Percentiles rank a stretch among this genome's conserved stretches.
Conservation (phyloP, 2,888 invertebrate species). For the Podabrus alpinus region DNA sequence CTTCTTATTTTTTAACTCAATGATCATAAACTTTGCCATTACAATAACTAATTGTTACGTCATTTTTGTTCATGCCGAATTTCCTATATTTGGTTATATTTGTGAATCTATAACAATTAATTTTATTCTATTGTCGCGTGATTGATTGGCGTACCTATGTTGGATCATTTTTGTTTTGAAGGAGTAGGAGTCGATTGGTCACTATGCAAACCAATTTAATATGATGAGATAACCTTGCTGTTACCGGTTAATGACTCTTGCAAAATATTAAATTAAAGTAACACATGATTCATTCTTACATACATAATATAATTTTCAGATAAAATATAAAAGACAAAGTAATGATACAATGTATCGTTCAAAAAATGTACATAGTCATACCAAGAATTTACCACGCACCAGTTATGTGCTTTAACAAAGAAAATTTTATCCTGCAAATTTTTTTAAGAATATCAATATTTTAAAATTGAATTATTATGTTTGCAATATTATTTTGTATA, state of each 20-base stretch:
- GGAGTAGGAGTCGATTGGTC: constrained; percentile 10
- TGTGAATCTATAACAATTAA: not conserved
- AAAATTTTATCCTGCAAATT: too few relatives aligned
- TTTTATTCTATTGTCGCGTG: not conserved
- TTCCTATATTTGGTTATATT: not conserved
- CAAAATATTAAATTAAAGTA: constrained; percentile 27
- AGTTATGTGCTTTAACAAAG: too few relatives aligned
- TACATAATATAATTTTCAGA: not conserved
- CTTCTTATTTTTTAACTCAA: not conserved
- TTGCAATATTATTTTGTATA: too few relatives aligned
- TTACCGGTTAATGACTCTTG: constrained; percentile 29
- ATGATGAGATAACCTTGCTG: constrained; percentile 17
- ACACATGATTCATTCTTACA: not conserved
- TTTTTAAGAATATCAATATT: too few relatives aligned
- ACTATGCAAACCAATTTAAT: constrained; percentile 6
- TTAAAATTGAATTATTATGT: too few relatives aligned
- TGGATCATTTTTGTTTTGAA: not conserved
- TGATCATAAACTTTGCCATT: not conserved
- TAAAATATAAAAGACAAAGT: not conserved
- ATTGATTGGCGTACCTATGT: not conserved
- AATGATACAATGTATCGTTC: not conserved
- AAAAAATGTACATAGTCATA: not conserved
- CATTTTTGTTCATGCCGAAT: not conserved
- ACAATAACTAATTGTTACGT: not conserved
- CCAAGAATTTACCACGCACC: too few relatives aligned